Evolutionary conservation across 2,888 invertebrate genomes (phyloP).

Genomic region (Ormyrus nitidulus): DNA sequence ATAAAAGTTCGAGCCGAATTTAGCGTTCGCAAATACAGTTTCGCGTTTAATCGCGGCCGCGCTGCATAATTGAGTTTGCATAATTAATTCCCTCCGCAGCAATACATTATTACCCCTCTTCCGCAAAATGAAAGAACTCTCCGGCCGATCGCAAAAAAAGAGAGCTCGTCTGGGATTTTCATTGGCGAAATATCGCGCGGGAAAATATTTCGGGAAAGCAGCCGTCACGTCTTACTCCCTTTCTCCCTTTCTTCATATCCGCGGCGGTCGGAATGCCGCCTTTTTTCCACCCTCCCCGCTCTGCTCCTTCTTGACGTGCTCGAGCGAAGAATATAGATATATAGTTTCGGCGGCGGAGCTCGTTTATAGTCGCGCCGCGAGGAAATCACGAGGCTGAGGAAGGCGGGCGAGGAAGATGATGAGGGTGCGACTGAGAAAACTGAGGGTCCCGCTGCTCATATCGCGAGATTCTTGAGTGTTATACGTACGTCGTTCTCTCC

Average conservation of each 20-base stretch:
- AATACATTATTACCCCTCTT: neutral
- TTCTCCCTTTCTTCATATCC: slow-evolving; percentile 43
- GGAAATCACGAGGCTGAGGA: slow-evolving; percentile 3
- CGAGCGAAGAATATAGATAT: slow-evolving; percentile 2
- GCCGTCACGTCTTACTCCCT: slow-evolving; percentile 31
- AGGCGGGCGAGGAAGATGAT: slow-evolving; percentile 12
- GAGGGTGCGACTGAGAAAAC: neutral
- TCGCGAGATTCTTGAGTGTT: slow-evolving; percentile 41
- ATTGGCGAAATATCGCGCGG: neutral
- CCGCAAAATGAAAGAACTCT: too few species aligned
- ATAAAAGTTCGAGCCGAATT: slow-evolving; percentile 17
- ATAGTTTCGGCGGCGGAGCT: neutral
- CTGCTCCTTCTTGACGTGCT: slow-evolving; percentile 44
- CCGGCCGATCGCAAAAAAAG: too few species aligned
- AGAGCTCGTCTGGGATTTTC: too few species aligned
- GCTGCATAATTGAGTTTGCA: neutral
- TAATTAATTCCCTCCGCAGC: neutral
- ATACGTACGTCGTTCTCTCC: slow-evolving; percentile 7
- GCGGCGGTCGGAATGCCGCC: too few species aligned
- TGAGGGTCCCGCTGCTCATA: slow-evolving; percentile 40
- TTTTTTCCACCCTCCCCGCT: neutral
- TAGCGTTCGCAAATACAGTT: neutral
- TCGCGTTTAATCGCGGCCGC: neutral
- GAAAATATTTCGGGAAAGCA: slow-evolving; percentile 65
- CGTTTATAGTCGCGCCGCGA: slow-evolving; percentile 20